Conservation (phyloP, 2,113 vertebrate species). For the Sminthopsis crassicaudata region DNA sequence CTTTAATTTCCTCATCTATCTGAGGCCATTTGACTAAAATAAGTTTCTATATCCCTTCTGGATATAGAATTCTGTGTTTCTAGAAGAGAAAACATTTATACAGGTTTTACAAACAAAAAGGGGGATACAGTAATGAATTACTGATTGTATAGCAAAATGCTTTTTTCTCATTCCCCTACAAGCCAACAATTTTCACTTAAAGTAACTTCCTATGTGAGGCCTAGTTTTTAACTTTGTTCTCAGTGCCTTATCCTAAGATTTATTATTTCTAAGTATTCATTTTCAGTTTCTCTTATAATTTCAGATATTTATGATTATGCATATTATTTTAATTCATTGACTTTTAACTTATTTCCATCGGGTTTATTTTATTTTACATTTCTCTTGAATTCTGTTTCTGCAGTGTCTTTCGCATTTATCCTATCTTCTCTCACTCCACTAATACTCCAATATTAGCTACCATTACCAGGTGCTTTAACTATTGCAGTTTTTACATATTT, state of each 20-base stretch:
- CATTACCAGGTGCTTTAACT: background rate
- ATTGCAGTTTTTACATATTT: background rate
- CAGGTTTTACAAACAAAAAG: no score
- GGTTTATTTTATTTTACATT: no score
- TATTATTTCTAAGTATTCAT: background rate
- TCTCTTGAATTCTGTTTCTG: background rate
- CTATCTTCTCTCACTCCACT: background rate
- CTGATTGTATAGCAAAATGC: background rate
- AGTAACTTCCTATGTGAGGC: background rate
- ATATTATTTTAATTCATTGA: no score
- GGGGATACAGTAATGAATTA: background rate
- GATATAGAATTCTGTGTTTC: no score
- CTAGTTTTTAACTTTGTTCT: background rate
- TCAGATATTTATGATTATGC: no score
- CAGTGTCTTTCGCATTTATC: background rate
- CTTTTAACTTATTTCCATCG: no score
- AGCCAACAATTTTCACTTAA: background rate
- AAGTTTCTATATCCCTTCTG: no score
- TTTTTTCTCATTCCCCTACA: background rate
- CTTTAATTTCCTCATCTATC: background rate
- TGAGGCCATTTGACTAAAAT: no score
- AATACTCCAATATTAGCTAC: background rate
- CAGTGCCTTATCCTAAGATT: background rate
- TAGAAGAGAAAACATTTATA: no score
- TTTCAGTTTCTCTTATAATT: no score